Evolutionary conservation across 2,888 invertebrate genomes (phyloP).

Genomic region (Keiferia lycopersicella): DNA sequence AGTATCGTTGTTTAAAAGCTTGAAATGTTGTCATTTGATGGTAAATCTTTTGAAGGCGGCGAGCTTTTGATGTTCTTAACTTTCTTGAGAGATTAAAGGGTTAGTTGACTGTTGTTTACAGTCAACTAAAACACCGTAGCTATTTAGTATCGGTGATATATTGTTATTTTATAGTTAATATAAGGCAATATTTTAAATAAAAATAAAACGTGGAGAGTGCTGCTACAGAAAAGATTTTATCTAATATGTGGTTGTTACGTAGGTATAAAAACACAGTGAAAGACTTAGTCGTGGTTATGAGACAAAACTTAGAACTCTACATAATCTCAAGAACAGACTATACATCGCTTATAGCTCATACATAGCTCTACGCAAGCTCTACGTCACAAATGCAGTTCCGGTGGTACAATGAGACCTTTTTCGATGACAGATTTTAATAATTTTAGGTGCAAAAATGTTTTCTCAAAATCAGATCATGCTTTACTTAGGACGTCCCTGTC

Average conservation of each 20-base stretch:
- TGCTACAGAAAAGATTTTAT: background rate
- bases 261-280: background rate
- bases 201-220: background rate
- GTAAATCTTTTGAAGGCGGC: slow-evolving; percentile 36
- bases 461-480: too few relatives aligned
- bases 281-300: too few relatives aligned
- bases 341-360: background rate
- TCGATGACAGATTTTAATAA: too few relatives aligned
- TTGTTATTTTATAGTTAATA: slow-evolving; percentile 19
- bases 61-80: slow-evolving; percentile 25
- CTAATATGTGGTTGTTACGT: background rate
- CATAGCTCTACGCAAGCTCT: background rate
- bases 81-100: slow-evolving; percentile 7
- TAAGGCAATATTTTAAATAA: slow-evolving; percentile 3
- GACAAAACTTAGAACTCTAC: background rate
- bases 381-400: background rate
- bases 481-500: too few relatives aligned
- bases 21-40: slow-evolving; percentile 41
- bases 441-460: too few relatives aligned
- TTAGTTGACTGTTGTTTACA: slow-evolving; percentile 19
- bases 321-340: background rate
- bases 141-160: slow-evolving; percentile 21
- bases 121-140: slow-evolving; percentile 6
- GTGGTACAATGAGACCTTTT: too few relatives aligned
- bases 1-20: slow-evolving; percentile 56